Percentiles rank a stretch among this genome's conserved stretches.
Conservation (phyloP, 1,140 invertebrate species). For the Goniozus legneri region DNA sequence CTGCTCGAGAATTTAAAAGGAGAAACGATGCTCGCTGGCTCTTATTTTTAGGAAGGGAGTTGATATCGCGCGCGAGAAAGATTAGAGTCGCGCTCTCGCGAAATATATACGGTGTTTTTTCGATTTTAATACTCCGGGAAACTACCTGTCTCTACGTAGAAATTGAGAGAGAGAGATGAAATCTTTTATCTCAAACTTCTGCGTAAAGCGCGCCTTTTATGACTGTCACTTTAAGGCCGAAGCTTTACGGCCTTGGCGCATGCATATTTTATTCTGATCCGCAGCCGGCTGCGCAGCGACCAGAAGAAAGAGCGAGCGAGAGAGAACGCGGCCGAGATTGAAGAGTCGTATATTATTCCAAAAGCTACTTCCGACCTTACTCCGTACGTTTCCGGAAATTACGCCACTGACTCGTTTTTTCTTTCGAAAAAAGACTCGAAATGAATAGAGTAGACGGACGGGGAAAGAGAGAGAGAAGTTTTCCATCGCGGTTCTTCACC, state of each 20-base stretch:
- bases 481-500: too few relatives aligned
- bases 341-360: slow-evolving; percentile 31
- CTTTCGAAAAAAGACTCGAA: too few relatives aligned
- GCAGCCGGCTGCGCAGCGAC: slow-evolving; percentile 3
- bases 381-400: slow-evolving; percentile 21
- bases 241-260: slow-evolving; percentile 30
- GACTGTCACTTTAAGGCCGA: slow-evolving; percentile 37
- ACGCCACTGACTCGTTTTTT: neutral
- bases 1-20: neutral
- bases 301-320: too few relatives aligned
- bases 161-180: slow-evolving; percentile 30
- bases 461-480: slow-evolving; percentile 7
- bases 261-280: slow-evolving; percentile 36
- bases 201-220: slow-evolving; percentile 35
- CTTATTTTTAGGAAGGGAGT: too few relatives aligned
- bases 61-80: too few relatives aligned
- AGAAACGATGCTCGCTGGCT: neutral
- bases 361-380: slow-evolving; percentile 24
- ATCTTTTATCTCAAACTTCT: slow-evolving; percentile 36
- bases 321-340: slow-evolving; percentile 28
- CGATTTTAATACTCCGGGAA: slow-evolving; percentile 24
- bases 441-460: too few relatives aligned
- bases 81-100: too few relatives aligned
- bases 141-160: slow-evolving; percentile 20
- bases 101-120: slow-evolving; percentile 19